Evolutionary conservation across 2,797 vertebrate genomes (phyloP).

Genomic region (Aphelocoma californica): DNA sequence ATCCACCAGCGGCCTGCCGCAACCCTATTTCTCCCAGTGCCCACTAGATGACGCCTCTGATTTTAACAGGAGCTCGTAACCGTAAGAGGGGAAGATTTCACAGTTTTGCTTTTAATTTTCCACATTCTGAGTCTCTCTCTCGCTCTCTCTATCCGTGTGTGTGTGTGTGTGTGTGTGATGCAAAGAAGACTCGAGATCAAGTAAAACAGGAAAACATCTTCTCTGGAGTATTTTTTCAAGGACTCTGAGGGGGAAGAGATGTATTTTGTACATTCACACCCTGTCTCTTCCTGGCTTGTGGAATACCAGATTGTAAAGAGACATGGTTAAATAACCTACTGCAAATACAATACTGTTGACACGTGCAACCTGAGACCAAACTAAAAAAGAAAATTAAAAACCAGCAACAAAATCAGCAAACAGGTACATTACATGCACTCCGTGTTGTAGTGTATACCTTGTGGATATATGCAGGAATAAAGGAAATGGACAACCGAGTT

Average conservation of each 20-base stretch:
- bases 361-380: neutral
- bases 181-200: neutral
- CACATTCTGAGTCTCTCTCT: neutral
- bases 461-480: neutral
- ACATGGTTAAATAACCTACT: neutral
- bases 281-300: neutral
- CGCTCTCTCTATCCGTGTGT: too few relatives aligned
- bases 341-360: neutral
- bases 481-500: neutral
- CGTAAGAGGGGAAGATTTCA: neutral
- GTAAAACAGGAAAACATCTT: neutral
- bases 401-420: neutral
- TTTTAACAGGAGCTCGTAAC: constrained; percentile 24
- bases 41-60: constrained; percentile 76
- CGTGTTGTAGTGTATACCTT: neutral
- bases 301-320: neutral
- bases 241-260: neutral
- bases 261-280: neutral
- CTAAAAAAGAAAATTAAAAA: neutral
- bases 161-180: too few relatives aligned
- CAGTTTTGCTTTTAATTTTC: neutral
- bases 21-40: neutral
- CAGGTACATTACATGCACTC: neutral
- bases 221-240: neutral
- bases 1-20: rapidly evolving